Conservation (phyloP, 2,888 invertebrate species). For the Candidula unifasciata region DNA sequence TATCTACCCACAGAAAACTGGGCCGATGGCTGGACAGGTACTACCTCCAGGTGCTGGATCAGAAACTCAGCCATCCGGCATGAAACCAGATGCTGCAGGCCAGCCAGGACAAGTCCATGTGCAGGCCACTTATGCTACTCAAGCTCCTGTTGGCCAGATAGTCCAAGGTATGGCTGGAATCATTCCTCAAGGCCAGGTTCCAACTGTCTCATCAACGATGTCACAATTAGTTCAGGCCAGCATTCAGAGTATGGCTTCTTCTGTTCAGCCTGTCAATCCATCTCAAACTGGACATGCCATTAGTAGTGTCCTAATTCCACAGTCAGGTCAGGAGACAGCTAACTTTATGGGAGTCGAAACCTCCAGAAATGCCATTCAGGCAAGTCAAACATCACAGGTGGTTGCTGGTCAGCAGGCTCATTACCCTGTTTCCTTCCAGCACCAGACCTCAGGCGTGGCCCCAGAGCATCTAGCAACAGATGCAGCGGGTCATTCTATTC, state of each 20-base stretch:
- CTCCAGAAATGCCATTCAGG: not conserved
- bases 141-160: not conserved
- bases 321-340: constrained; percentile 6
- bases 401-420: constrained; percentile 51
- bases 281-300: not conserved
- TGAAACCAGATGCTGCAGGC: not conserved
- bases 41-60: not conserved
- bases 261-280: not conserved
- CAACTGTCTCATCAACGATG: not conserved
- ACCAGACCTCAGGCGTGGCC: not conserved
- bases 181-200: not conserved
- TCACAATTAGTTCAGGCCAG: not conserved
- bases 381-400: not conserved
- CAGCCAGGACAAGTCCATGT: not conserved
- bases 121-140: not conserved
- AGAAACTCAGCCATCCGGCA: not conserved
- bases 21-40: constrained; percentile 38
- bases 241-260: not conserved
- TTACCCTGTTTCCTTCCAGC: constrained; percentile 19
- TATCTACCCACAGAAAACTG: constrained; percentile 57
- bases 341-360: not conserved
- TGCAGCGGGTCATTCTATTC: not conserved
- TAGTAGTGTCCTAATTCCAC: not conserved
- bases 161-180: not conserved
- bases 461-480: constrained; percentile 16